Base-by-base conservation (phyloP, 2,797 vertebrate species). In the Cossypha polioptera region DNA sequence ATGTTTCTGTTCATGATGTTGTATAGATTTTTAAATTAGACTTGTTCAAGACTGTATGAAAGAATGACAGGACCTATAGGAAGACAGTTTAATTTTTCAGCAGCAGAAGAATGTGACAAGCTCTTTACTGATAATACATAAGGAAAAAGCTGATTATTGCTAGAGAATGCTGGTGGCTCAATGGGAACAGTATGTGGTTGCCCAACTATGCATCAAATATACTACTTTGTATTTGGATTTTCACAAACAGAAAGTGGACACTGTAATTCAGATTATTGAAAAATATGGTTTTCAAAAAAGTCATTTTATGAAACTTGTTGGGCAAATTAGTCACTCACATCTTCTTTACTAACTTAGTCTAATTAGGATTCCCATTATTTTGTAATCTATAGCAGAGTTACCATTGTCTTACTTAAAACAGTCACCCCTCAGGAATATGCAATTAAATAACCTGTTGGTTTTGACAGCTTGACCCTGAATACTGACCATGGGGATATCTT, bases 401-500 rank as follows among this genome's bases (percentile, higher is more conserved):
- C 36, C 24, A 15, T 38, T 31, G 43, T 63, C 25, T 53, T 71
- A 31, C 29, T 91, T 62, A 29, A 72, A 93, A 19, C 12, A 48
- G 29, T 54, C 14, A 6, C 24, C 58, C 10, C 25, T 85, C 29
- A 88, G 88, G 85, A 94, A 59, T 26, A 20, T 86, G 12, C 16
- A 65, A 16, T 55, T 58, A 80, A 90, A 42, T 21, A 26, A 25
- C 19, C 10, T 59, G 25, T 92, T 59, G 97, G 29, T 98, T 94
- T 97, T 58, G 40, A 72, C 98, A 99, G 99, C 90, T 94, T 99
- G 86, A 97, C 96, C 14, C 96, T 99, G 88, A 98, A 98, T 78
- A 99, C 98, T 13, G 98, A 98, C 13, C 98, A 99, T 97, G 99
- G 99, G 24, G 99, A 99, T 35, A 98, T 99, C 94, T 98, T 99